Percentiles rank a stretch among this genome's conserved stretches.
Evolutionary conservation across 30 jellyfish, hydroid and myxozoan genomes (phyloP).

Genomic region (Sanderia malayensis): DNA sequence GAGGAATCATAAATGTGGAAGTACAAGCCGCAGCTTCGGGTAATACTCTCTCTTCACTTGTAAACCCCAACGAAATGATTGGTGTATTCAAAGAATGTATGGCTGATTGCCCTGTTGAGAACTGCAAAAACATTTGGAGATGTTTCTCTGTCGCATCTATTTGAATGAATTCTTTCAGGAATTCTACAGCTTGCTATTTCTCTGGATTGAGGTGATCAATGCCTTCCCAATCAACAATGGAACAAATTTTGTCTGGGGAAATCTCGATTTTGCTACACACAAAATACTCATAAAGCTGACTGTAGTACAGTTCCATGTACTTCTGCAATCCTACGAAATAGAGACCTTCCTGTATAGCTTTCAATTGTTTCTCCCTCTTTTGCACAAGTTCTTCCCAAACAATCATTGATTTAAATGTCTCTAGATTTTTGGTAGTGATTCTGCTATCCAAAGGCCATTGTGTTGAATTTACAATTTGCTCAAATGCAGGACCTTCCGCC

Average conservation of each 20-base stretch:
- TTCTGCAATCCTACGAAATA: constrained; percentile 8
- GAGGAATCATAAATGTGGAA: not conserved
- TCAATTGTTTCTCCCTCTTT: constrained; percentile 41
- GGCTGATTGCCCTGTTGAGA: not conserved
- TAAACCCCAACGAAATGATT: not conserved
- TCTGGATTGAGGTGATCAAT: too few species aligned
- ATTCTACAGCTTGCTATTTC: too few species aligned
- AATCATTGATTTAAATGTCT: constrained; percentile 12
- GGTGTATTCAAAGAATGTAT: not conserved
- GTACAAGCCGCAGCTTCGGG: constrained; percentile 32
- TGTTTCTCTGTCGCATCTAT: too few species aligned
- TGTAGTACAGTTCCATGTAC: too few species aligned
- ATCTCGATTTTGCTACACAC: too few species aligned
- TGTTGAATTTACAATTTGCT: constrained; percentile 30
- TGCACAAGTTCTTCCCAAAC: constrained; percentile 42
- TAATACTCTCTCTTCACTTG: not conserved
- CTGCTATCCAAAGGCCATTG: constrained; percentile 26
- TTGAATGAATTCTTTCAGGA: too few species aligned
- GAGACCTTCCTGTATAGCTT: constrained; percentile 46
- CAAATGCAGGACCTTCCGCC: constrained; percentile 61
- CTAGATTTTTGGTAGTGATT: constrained; percentile 14
- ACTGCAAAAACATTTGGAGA: constrained; percentile 14
- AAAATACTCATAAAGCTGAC: too few species aligned
- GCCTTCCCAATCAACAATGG: too few species aligned
- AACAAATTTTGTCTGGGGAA: too few species aligned